Percentiles rank a stretch among this genome's conserved stretches.
These are phyloP conservation scores for Orius laevigatus DNA, from an alignment of 1,140 invertebrate genomes.

Conservation along the genomic window DNA sequence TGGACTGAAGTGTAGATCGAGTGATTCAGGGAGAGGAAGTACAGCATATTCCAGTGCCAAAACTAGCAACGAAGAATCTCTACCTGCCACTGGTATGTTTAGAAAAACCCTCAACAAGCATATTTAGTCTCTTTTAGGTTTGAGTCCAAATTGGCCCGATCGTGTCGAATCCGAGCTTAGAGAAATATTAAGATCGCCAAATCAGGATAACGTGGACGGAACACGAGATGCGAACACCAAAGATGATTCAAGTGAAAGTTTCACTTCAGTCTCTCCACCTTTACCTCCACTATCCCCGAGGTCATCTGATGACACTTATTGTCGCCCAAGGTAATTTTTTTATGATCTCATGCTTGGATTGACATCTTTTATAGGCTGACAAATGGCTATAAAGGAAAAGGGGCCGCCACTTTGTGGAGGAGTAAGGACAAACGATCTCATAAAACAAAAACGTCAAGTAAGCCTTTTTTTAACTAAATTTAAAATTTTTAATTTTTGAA, in stretches of 20 bases:
- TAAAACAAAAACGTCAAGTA: not conserved
- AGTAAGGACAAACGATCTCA: not conserved
- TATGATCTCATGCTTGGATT: no score
- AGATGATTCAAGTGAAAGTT: conserved; percentile 35
- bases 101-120: no score
- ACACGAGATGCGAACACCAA: conserved; percentile 16
- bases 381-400: no score
- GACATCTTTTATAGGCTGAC: no score
- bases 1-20: conserved; percentile 8
- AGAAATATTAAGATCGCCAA: conserved; percentile 43
- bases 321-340: not conserved
- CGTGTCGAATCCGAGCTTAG: conserved; percentile 62
- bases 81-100: not conserved
- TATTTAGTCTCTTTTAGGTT: not conserved
- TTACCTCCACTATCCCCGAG: conserved; percentile 44
- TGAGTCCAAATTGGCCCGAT: conserved; percentile 44
- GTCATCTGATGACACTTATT: conserved; percentile 22
- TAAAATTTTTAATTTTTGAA: not conserved
- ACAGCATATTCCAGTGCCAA: conserved; percentile 54
- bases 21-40: conserved; percentile 56
- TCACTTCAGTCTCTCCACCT: conserved; percentile 56
- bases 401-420: no score
- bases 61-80: conserved; percentile 13
- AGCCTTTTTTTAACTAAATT: not conserved
- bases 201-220: conserved; percentile 35